phyloP scores from a whole-genome alignment of 2,113 vertebrate genomes.

The Oenanthe oenanthe region DNA sequence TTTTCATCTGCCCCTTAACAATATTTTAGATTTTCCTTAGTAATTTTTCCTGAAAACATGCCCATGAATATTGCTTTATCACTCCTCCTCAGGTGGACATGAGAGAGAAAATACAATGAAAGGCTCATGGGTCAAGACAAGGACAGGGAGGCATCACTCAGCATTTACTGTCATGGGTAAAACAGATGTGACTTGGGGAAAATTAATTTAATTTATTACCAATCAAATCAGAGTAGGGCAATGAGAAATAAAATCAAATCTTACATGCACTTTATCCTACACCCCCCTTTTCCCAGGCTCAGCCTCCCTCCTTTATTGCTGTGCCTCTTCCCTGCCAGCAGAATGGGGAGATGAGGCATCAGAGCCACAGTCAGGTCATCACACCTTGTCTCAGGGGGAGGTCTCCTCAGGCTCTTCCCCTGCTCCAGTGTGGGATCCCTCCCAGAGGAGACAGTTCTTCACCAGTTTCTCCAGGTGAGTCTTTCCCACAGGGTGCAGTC shows the following conservation, averaged over 20 bases:
- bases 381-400: neutral
- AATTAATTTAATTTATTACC: neutral
- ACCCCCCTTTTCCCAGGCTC: neutral
- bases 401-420: neutral
- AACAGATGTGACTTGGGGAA: neutral
- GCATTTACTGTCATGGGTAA: neutral
- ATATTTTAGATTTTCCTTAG: neutral
- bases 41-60: neutral
- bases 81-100: neutral
- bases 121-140: rapidly evolving
- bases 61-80: neutral
- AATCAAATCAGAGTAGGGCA: neutral
- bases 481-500: neutral
- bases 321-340: neutral
- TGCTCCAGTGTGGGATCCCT: neutral
- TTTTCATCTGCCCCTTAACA: neutral
- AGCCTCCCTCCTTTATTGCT: neutral
- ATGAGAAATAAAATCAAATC: neutral
- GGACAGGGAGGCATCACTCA: neutral
- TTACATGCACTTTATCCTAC: neutral
- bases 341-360: neutral
- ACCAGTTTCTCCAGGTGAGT: neutral
- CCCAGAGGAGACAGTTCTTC: too few relatives aligned
- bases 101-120: neutral
- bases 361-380: neutral